Conservation (phyloP, 2,797 vertebrate genomes). For the Glyptemys insculpta region DNA sequence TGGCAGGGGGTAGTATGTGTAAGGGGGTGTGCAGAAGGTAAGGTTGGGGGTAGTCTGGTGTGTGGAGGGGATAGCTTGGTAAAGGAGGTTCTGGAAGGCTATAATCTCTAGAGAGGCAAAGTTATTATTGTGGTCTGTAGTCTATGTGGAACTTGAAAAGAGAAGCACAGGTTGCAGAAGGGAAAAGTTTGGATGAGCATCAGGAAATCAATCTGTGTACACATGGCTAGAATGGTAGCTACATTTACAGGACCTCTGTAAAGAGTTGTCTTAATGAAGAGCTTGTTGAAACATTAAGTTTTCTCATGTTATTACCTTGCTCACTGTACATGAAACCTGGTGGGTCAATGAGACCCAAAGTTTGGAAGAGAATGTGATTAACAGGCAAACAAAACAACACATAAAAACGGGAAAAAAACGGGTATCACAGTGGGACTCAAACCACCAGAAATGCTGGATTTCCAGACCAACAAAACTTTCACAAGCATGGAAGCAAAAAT, state of each 20-base stretch:
- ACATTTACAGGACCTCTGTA: neutral
- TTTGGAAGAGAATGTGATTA: neutral
- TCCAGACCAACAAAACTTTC: neutral
- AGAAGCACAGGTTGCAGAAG: neutral
- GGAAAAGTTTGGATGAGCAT: neutral
- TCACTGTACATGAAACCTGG: neutral
- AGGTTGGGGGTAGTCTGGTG: neutral
- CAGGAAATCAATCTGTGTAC: neutral
- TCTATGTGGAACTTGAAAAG: neutral
- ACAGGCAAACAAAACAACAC: neutral
- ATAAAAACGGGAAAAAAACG: neutral
- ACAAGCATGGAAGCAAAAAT: neutral
- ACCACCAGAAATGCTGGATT: neutral
- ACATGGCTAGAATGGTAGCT: neutral
- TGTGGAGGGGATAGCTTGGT: neutral
- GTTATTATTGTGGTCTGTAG: neutral
- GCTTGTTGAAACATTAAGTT: neutral
- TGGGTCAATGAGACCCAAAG: neutral
- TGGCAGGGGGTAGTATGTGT: neutral
- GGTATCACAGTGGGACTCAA: neutral
- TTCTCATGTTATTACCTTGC: neutral
- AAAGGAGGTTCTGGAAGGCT: neutral
- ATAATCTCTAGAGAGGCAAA: rapidly evolving
- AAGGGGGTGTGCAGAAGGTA: neutral
- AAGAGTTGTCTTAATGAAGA: neutral